Evolutionary conservation across 92 coral and sea anemone genomes (phyloP).

Genomic region (Palythoa grandiflora): DNA sequence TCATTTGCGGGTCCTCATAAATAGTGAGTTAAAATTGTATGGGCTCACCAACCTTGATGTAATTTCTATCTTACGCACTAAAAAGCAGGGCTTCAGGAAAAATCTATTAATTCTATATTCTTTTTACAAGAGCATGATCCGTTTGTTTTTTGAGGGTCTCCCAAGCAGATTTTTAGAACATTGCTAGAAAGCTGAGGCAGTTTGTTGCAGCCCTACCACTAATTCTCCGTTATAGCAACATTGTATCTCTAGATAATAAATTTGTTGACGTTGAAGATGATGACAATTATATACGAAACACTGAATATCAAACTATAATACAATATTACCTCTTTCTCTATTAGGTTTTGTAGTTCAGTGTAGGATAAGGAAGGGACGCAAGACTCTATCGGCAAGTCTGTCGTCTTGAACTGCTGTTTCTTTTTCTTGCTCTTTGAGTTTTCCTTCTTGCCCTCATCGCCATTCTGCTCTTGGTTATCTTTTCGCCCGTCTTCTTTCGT

Average conservation of each 20-base stretch:
- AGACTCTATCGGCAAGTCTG: conserved; percentile 80
- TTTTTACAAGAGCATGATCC: no score
- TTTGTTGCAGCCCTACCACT: no score
- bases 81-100: no score
- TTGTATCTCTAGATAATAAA: neutral
- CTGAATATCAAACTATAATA: neutral
- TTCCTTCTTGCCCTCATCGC: conserved; percentile 52
- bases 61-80: no score
- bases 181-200: no score
- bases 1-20: no score
- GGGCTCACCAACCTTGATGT: no score
- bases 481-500: conserved; percentile 54
- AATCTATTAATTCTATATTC: no score
- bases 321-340: conserved; percentile 84
- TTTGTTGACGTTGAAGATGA: neutral
- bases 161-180: no score
- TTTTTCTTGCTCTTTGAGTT: conserved; percentile 88
- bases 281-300: neutral
- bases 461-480: conserved; percentile 49
- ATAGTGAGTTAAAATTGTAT: no score
- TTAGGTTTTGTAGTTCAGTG: conserved; percentile 64
- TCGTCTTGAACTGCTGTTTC: conserved; percentile 84
- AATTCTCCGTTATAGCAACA: no score
- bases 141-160: no score
- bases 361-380: conserved; percentile 71